Evolutionary conservation across 2,113 vertebrate genomes (phyloP), one percentile per base, ranked within the genome.

Genomic region (Poeciliopsis prolifica): DNA sequence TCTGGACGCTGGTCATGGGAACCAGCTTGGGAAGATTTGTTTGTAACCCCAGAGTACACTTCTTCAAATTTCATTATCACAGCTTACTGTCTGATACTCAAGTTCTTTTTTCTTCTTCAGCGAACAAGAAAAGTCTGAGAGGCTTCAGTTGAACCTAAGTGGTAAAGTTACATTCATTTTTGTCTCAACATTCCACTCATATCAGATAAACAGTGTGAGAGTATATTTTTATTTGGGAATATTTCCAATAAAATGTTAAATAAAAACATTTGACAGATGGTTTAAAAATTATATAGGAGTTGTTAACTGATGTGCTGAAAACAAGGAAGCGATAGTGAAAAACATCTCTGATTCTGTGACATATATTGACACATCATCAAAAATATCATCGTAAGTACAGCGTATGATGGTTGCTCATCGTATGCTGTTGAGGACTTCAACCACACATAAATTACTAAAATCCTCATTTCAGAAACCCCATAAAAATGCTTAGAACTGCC

Each of bases 1-100:
- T 5, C 68, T 72, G 68, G 84, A 77, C 14, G 2, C 31, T 30
- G 1, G 26, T 79, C 86, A 76, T 88, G 87, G 70, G 89, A 89
- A 89, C 51, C 40, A 61, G 61, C 42, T 24, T 33, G 37, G 19
- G 1, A 8, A 29, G 51, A 19, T 10, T 33, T 69, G 7, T 35
- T 70, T 62, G 68, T 37, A 31, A 67, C 26, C 35, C 72, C 60
- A 24, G 29, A 48, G 13, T 48, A 24, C 29, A 40, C 40, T 61
- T 74, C 60, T 42, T 1, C 51, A 58, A 9, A 58, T n/a, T 58
- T 58, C 24, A 58, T 58, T 58, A 24, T 58, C 51, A 58, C 51
- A 58, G 51, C 10, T 58, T 58, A 5, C 5, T 48, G 44, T 48
- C 44, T 48, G 44, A 48, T 19, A 48, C 44, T 58, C 8, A n/a